phyloP scores from a whole-genome alignment of 2,113 vertebrate genomes.

The Mohoua ochrocephala region DNA sequence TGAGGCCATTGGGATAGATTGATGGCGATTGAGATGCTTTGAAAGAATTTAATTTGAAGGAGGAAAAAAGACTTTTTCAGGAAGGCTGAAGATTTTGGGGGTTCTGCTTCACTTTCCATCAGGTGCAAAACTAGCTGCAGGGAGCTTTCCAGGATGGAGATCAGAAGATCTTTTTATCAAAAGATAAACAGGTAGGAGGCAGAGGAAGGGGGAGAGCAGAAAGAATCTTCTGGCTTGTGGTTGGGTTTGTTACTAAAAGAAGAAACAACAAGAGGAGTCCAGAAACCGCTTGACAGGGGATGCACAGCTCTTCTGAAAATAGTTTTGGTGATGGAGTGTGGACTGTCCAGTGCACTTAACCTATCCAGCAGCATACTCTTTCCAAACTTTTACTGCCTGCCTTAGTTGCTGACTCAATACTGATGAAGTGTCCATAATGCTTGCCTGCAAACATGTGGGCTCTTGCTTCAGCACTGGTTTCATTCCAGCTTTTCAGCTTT shows the following conservation, averaged over 20 bases:
- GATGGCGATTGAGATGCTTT: background rate
- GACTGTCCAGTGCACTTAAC: background rate
- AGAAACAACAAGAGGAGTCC: background rate
- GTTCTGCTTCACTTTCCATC: background rate
- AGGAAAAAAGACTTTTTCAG: background rate
- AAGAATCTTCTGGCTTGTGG: background rate
- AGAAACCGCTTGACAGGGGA: background rate
- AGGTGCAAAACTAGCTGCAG: background rate
- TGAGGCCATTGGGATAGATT: background rate
- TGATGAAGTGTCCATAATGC: too few relatives aligned
- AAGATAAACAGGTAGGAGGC: background rate
- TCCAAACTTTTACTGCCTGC: background rate
- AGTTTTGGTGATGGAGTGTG: background rate
- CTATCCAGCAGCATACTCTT: background rate
- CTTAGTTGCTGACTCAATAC: background rate
- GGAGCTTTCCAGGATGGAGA: background rate
- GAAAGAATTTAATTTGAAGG: background rate
- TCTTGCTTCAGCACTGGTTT: background rate
- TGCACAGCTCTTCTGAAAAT: background rate
- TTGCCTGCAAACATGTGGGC: background rate
- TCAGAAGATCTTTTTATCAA: too few relatives aligned
- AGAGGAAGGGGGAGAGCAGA: background rate
- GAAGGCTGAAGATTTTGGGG: background rate
- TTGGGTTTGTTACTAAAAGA: background rate
- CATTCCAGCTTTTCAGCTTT: background rate